Evolutionary conservation across 2,113 vertebrate genomes (phyloP).

Genomic region (Leptosomus discolor): DNA sequence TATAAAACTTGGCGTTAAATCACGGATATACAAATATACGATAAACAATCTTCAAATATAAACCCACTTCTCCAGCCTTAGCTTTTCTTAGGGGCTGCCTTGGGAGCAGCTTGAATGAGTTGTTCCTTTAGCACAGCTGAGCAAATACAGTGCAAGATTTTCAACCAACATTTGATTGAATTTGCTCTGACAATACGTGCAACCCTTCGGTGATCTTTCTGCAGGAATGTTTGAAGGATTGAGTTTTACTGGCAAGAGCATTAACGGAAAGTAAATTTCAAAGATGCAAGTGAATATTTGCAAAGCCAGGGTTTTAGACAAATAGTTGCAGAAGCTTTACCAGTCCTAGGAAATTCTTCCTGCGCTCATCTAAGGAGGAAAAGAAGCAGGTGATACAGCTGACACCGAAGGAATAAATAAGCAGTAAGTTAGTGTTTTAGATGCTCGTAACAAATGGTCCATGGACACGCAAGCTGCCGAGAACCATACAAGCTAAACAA

Average conservation of each 20-base stretch:
- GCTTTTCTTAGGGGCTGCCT: neutral
- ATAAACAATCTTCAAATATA: neutral
- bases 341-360: neutral
- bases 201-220: conserved; percentile 14
- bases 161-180: neutral
- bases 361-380: neutral
- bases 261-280: conserved; percentile 35
- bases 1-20: neutral
- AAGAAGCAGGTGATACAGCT: neutral
- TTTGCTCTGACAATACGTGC: neutral
- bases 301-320: neutral
- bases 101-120: neutral
- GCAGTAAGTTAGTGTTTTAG: neutral
- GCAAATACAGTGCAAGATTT: conserved; percentile 1
- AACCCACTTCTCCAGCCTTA: neutral
- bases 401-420: neutral
- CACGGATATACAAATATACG: neutral
- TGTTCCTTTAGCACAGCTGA: conserved; percentile 21
- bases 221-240: neutral
- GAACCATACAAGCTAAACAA: neutral
- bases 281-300: neutral
- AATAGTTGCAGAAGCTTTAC: neutral
- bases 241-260: conserved; percentile 26
- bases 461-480: neutral
- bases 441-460: neutral